phyloP scores from a whole-genome alignment of 2,113 vertebrate species.

The Erpornis zantholeuca region DNA sequence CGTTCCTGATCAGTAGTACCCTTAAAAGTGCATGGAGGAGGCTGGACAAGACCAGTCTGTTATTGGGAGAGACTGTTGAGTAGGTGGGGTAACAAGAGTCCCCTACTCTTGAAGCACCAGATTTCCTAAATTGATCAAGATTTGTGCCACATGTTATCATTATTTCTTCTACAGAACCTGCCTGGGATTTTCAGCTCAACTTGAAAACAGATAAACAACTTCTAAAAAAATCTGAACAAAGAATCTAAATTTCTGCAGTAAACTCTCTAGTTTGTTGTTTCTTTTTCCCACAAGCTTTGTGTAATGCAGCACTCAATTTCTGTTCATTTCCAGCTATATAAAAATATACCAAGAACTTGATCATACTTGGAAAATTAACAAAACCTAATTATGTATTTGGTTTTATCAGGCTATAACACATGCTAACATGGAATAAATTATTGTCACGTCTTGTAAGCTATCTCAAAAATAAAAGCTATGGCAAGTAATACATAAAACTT shows the following conservation, averaged over 20 bases:
- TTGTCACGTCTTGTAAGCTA: not conserved
- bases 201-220: not conserved
- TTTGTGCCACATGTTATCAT: not conserved
- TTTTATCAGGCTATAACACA: not conserved
- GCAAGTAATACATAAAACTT: not conserved
- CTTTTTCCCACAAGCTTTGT: not conserved
- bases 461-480: not conserved
- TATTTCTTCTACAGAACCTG: not conserved
- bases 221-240: not conserved
- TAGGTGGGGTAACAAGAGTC: not conserved
- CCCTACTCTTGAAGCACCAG: not conserved
- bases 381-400: not conserved
- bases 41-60: not conserved
- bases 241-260: not conserved
- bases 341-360: not conserved
- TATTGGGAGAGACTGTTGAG: not conserved
- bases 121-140: not conserved
- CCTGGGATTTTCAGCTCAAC: not conserved
- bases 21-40: not conserved
- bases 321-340: not conserved
- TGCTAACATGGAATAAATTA: not conserved
- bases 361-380: not conserved
- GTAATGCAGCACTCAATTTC: not conserved
- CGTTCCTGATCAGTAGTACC: not conserved
- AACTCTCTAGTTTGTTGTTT: not conserved